Evolutionary conservation across 2,888 invertebrate species (phyloP), one percentile per base, ranked within the genome.

Genomic region (Chymomyza amoena): DNA sequence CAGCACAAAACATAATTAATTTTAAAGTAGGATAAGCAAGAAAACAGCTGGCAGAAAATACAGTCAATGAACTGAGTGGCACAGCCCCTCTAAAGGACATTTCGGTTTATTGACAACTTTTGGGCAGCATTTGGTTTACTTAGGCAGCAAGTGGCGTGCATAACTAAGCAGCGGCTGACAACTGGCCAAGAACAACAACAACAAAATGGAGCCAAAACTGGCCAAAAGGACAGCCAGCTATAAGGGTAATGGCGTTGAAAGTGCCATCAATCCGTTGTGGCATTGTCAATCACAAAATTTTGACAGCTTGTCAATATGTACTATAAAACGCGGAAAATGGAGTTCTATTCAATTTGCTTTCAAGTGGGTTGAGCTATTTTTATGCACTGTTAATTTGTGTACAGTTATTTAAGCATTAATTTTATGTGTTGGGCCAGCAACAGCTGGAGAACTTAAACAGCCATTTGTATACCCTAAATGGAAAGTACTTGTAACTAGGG

Each of bases 321-420:
- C n/a, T n/a, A n/a, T n/a, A 13, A 69, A 54, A 9, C 54, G 54
- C 18, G 18, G 18, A 6, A 54, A 54, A 54, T 18, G 20, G 20
- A 54, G 20, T 25, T 3, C 25, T 9, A 57, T 57, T 28, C 13
- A 57, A 20, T 57, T 32, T 15, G 6, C 0, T 25, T 13, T 25
- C 57, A 28, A 57, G 28, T 25, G 57, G 28, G 20, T 20, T 15
- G 25, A 15, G 18, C 15, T 61, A 78, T 84, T 81, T 87, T 82
- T 81, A 81, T 77, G 70, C 59, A n/a, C 75, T 77, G 80, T 77
- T 87, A 87, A 82, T 84, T 87, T 81, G 71, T 81, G 71, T 64
- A 73, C 72, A 76, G 32, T 74, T 73, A 87, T 81, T 82, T 84
- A 72, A 69, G 54, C 2, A 65, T 7, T 13, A 1, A 39, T 39